phyloP scores from a whole-genome alignment of 2,797 vertebrate species.

The Clarias pachynema region DNA sequence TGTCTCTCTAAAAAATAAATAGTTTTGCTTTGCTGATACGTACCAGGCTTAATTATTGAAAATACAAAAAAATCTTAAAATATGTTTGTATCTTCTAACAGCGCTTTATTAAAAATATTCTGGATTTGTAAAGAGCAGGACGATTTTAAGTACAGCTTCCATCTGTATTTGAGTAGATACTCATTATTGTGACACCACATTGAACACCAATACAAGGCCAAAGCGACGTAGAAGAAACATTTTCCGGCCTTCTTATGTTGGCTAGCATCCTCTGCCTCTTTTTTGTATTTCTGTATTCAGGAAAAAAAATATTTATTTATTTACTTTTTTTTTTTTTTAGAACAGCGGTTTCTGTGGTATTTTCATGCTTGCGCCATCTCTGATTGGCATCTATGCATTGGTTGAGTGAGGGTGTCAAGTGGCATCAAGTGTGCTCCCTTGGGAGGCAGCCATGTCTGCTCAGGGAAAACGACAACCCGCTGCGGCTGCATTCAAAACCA shows the following conservation, averaged over 20 bases:
- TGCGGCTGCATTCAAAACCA: conserved; percentile 12
- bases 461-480: conserved; percentile 2
- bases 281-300: background rate
- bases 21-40: conserved; percentile 5
- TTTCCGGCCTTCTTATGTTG: background rate
- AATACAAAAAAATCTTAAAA: background rate
- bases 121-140: conserved; percentile 2
- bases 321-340: background rate
- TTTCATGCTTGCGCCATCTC: background rate
- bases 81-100: background rate
- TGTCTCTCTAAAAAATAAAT: conserved; percentile 31
- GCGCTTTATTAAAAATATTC: conserved; percentile 7
- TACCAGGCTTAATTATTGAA: conserved; percentile 22
- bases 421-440: conserved; percentile 23
- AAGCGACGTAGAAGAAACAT: background rate
- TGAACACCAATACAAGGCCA: background rate
- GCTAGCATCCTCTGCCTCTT: background rate
- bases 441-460: conserved; percentile 11
- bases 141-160: background rate
- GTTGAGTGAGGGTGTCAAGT: background rate
- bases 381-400: conserved; percentile 4
- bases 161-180: background rate
- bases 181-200: background rate
- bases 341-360: conserved; percentile 14
- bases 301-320: background rate